Evolutionary conservation across 2,888 invertebrate genomes (phyloP).

Genomic region (Drosophila sordidapex): DNA sequence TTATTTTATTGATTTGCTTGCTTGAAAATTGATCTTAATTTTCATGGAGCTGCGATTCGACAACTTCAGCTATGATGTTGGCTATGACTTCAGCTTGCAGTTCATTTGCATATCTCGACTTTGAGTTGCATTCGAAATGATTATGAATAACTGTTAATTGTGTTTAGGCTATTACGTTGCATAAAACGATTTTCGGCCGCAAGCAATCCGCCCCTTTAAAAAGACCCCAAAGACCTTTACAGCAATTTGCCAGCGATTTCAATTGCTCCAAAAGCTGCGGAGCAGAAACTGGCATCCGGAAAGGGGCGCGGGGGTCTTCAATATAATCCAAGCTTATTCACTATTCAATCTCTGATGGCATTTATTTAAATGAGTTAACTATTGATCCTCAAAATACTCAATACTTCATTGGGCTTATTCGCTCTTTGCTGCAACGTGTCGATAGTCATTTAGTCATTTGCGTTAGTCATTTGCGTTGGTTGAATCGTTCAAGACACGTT

Average conservation of each 20-base stretch:
- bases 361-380: conserved; percentile 20
- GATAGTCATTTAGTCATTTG: background rate
- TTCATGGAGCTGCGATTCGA: conserved; percentile 39
- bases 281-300: too few species aligned
- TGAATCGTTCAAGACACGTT: background rate
- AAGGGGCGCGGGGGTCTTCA: background rate
- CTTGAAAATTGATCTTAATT: conserved; percentile 70
- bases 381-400: background rate
- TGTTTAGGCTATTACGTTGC: conserved; percentile 61
- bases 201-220: conserved; percentile 8
- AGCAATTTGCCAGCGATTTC: conserved; percentile 31
- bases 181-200: conserved; percentile 40
- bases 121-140: conserved; percentile 35
- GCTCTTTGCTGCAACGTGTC: too few species aligned
- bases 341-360: background rate
- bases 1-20: conserved; percentile 71
- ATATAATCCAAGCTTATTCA: background rate
- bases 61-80: conserved; percentile 35
- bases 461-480: background rate
- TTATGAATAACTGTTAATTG: conserved; percentile 72
- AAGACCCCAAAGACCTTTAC: conserved; percentile 27
- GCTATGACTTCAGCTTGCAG: conserved; percentile 23
- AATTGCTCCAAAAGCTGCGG: background rate
- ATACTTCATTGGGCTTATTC: background rate
- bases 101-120: conserved; percentile 59